These are phyloP conservation scores for Enteromius treurensis DNA, from an alignment of 2,797 vertebrate species.

Conservation along the genomic window DNA sequence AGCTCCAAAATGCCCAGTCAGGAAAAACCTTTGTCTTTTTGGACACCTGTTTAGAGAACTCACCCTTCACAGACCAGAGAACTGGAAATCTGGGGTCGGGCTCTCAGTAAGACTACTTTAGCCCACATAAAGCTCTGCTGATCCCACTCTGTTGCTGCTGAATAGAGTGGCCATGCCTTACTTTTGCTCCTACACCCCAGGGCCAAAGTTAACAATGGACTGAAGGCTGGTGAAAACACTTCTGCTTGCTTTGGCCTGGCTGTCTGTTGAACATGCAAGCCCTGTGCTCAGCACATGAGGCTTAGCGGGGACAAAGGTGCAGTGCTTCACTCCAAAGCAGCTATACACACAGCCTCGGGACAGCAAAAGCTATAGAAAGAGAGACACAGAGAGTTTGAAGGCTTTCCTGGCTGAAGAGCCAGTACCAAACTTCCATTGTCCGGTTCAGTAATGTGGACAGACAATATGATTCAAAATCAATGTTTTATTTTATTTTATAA, in stretches of 20 bases:
- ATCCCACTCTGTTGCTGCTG: constrained; percentile 53
- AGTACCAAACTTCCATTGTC: not conserved
- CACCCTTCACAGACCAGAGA: constrained; percentile 29
- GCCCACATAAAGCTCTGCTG: constrained; percentile 46
- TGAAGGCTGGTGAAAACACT: constrained; percentile 43
- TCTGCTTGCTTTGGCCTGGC: constrained; percentile 31
- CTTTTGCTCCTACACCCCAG: constrained; percentile 27
- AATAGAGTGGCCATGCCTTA: constrained; percentile 35
- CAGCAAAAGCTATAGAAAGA: constrained; percentile 1
- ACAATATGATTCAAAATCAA: not conserved
- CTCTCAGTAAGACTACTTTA: constrained; percentile 50
- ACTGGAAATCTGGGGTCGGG: constrained; percentile 10
- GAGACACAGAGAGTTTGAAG: constrained; percentile 7
- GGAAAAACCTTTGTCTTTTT: not conserved
- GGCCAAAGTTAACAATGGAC: constrained; percentile 47
- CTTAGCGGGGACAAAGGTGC: constrained; percentile 52
- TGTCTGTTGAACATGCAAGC: constrained; percentile 29
- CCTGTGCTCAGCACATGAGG: constrained; percentile 30
- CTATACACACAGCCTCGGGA: constrained; percentile 43
- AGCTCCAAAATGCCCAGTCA: constrained; percentile 9
- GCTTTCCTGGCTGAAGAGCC: not conserved
- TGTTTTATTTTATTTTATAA: not conserved
- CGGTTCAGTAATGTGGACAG: not conserved
- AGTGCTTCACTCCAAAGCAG: constrained; percentile 13
- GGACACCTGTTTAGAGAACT: constrained; percentile 46